phyloP scores from a whole-genome alignment of 2,797 vertebrate species.

The Podargus strigoides region DNA sequence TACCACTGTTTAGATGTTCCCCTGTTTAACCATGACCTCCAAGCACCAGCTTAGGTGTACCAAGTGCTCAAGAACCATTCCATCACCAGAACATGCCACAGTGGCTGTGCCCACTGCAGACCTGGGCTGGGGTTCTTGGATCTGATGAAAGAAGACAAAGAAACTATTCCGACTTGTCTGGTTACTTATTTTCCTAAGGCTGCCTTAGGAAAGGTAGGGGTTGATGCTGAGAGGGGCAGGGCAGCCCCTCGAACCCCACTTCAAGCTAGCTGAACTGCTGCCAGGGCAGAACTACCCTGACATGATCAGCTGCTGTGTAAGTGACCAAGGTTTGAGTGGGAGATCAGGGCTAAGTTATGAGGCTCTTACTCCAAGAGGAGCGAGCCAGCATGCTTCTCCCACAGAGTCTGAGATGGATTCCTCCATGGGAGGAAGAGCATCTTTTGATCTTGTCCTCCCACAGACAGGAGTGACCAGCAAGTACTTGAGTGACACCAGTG shows the following conservation, averaged over 20 bases:
- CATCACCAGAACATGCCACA: not conserved
- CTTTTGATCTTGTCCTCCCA: not conserved
- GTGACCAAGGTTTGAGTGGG: not conserved
- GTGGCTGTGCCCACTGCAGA: not conserved
- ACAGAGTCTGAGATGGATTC: not conserved
- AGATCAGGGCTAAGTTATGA: not conserved
- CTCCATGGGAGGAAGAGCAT: not conserved
- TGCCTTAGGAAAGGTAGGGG: not conserved
- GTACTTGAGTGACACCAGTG: not conserved
- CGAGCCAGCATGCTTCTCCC: fast-evolving
- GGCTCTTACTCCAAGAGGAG: not conserved
- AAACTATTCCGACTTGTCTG: not conserved
- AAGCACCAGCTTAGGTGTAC: not conserved
- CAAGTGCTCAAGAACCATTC: not conserved
- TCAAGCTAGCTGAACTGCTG: not conserved
- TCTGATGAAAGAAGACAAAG: not conserved
- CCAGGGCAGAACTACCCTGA: not conserved
- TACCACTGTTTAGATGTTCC: not conserved
- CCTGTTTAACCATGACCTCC: not conserved
- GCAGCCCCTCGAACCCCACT: not conserved
- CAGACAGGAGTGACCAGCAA: not conserved
- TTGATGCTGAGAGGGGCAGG: not conserved
- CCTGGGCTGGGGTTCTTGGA: not conserved
- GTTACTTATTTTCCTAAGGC: not conserved
- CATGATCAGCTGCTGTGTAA: not conserved